A percentile compares a stretch with the other conserved stretches of the same genome.
Evolutionary conservation across 2,797 vertebrate genomes (phyloP).

Genomic region (Valencia hispanica): DNA sequence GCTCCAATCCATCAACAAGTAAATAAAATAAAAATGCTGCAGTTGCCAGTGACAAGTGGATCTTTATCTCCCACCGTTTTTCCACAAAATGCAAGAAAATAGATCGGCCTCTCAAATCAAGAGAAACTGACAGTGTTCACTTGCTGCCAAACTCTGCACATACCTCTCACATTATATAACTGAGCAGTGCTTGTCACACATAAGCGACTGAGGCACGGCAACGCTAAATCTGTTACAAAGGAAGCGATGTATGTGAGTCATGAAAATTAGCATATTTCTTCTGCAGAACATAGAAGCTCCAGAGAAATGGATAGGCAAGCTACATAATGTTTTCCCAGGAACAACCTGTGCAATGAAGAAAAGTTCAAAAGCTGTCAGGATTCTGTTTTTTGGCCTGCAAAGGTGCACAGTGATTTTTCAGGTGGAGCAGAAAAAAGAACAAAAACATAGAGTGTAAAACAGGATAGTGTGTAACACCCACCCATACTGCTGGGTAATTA

Average conservation of each 20-base stretch:
- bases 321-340: conserved; percentile 16
- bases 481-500: conserved; percentile 42
- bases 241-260: conserved; percentile 27
- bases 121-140: conserved; percentile 6
- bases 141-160: conserved; percentile 5
- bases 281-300: conserved; percentile 8
- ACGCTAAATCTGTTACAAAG: conserved; percentile 22
- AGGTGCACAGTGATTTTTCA: conserved; percentile 14
- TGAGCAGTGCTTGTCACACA: conserved; percentile 21
- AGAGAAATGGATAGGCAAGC: conserved; percentile 1
- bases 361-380: conserved; percentile 13
- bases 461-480: conserved; percentile 45
- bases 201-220: conserved; percentile 12
- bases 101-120: neutral
- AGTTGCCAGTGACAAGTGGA: neutral
- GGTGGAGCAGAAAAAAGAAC: conserved; percentile 25
- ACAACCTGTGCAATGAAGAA: conserved; percentile 18
- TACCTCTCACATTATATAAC: conserved; percentile 33
- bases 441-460: conserved; percentile 37
- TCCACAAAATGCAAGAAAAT: neutral
- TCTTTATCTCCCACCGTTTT: neutral
- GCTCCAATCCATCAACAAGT: neutral
- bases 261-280: conserved; percentile 30
- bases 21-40: neutral
- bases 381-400: conserved; percentile 24